Evolutionary conservation across 1,140 invertebrate species (phyloP).

Genomic region (Neodiprion pinetum): DNA sequence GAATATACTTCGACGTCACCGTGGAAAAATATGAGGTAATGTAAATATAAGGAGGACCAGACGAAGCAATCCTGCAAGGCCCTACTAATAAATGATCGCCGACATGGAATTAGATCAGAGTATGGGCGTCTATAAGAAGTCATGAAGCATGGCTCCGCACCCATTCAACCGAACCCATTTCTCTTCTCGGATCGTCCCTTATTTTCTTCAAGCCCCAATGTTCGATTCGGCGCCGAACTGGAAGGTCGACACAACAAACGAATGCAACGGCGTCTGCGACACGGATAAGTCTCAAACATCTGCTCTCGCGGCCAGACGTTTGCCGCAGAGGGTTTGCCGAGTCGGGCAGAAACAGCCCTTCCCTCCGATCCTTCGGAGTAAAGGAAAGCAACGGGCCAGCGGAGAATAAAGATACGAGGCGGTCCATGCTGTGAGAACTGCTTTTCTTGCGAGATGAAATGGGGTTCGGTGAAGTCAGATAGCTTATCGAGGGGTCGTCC

Average conservation of each 20-base stretch:
- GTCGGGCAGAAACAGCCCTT: background rate
- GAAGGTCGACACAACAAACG: background rate
- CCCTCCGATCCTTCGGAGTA: no score
- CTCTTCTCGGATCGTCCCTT: background rate
- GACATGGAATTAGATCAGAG: no score
- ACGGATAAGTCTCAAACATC: conserved; percentile 1
- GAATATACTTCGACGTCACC: no score
- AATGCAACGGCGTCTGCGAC: background rate
- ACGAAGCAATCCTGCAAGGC: no score
- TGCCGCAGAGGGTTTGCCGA: background rate
- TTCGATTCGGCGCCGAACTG: background rate
- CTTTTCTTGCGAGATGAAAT: background rate
- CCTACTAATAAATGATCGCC: no score
- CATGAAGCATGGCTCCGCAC: background rate
- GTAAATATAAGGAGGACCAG: no score
- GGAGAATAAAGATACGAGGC: background rate
- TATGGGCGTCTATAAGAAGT: background rate
- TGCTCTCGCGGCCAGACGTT: background rate
- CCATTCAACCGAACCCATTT: background rate
- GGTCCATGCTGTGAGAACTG: background rate
- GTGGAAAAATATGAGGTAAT: no score
- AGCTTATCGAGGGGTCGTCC: background rate
- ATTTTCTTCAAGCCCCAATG: background rate
- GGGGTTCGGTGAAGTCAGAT: background rate
- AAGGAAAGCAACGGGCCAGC: background rate